Conservation (phyloP, 1,140 invertebrate species). For the Heliothis virescens region DNA sequence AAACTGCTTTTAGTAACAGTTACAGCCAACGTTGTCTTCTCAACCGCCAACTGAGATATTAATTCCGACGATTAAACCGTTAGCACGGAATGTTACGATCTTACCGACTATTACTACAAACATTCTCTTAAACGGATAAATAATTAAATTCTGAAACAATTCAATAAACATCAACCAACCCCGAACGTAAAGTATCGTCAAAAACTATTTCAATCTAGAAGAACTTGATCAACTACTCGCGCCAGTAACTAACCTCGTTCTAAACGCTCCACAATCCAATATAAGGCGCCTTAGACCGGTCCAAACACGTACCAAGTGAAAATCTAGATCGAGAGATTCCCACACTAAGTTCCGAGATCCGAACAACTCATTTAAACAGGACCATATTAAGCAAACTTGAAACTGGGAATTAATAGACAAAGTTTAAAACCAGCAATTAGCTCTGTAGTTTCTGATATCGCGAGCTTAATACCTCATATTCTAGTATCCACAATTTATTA, state of each 20-base stretch:
- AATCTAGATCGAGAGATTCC: slow-evolving; percentile 50
- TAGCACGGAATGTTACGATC: not conserved
- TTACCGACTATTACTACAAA: slow-evolving; percentile 26
- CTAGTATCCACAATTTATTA: slow-evolving; percentile 20
- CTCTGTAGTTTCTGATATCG: not conserved
- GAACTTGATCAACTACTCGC: not conserved
- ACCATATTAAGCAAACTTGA: slow-evolving; percentile 32
- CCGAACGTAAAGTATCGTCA: not conserved
- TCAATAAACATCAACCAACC: not conserved
- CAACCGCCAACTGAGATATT: slow-evolving; percentile 42
- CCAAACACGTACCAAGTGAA: slow-evolving; percentile 37
- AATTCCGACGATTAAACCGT: slow-evolving; percentile 30
- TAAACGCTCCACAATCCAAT: slow-evolving; percentile 38
- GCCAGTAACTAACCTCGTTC: slow-evolving; percentile 7
- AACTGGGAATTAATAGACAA: slow-evolving; percentile 42
- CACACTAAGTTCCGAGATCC: slow-evolving; percentile 30
- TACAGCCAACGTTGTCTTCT: not conserved
- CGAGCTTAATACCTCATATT: slow-evolving; percentile 15
- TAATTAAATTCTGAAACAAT: not conserved
- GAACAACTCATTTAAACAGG: slow-evolving; percentile 45
- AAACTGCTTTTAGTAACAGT: not conserved
- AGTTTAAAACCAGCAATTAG: slow-evolving; percentile 36
- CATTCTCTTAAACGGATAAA: not conserved
- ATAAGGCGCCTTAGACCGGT: slow-evolving; percentile 42
- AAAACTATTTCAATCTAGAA: slow-evolving; percentile 15